Evolutionary conservation across 2,797 vertebrate genomes (phyloP).

Genomic region (Benthosema pterotum): DNA sequence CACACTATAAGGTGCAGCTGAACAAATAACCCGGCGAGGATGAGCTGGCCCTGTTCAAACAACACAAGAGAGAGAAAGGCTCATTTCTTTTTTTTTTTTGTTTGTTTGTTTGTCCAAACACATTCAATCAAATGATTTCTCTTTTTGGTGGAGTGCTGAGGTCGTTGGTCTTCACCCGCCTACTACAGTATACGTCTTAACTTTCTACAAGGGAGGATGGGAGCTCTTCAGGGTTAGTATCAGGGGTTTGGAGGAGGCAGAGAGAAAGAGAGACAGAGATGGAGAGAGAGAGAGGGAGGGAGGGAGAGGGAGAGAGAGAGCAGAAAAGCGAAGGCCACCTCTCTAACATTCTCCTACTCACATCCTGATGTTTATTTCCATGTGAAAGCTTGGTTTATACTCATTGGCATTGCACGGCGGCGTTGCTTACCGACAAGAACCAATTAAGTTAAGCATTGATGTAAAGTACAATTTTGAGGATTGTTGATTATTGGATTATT

Average conservation of each 20-base stretch:
- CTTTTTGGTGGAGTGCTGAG: slow-evolving; percentile 67
- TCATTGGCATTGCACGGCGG: no score
- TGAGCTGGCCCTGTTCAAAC: slow-evolving; percentile 47
- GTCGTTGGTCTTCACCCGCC: slow-evolving; percentile 31
- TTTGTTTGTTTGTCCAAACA: slow-evolving; percentile 42
- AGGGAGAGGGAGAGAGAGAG: slow-evolving; percentile 15
- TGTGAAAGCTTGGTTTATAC: no score
- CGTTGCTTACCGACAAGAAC: no score
- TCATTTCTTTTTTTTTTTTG: no score
- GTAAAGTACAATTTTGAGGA: no score
- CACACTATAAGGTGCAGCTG: not conserved
- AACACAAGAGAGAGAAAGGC: slow-evolving; percentile 65
- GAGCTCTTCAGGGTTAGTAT: slow-evolving; percentile 58
- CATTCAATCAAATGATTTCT: slow-evolving; percentile 65
- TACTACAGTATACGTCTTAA: slow-evolving; percentile 50
- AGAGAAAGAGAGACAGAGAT: slow-evolving; percentile 38
- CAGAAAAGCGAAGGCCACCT: slow-evolving; percentile 14
- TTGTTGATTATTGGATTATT: no score
- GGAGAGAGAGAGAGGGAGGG: slow-evolving; percentile 30
- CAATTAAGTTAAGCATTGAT: no score
- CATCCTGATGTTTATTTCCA: no score
- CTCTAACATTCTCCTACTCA: no score
- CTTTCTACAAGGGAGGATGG: slow-evolving; percentile 51
- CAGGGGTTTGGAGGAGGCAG: slow-evolving; percentile 43
- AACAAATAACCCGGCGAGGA: not conserved